Conservation (phyloP, 2,797 vertebrate genomes). For the Acipenser transmontanus region DNA sequence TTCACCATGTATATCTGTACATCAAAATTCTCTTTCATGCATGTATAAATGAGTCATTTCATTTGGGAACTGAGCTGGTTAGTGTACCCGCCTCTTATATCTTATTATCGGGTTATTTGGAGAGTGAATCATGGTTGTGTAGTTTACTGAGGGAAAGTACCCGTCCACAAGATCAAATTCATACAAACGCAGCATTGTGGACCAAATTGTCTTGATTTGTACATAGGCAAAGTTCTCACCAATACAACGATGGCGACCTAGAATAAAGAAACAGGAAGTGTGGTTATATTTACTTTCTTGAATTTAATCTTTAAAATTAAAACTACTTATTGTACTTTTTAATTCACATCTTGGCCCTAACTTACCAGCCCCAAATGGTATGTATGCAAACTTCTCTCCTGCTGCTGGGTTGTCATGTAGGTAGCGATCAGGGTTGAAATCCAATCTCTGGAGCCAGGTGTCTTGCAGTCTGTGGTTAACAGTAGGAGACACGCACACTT, state of each 20-base stretch:
- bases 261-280: neutral
- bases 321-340: neutral
- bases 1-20: too few relatives aligned
- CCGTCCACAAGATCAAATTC: conserved; percentile 83
- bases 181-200: conserved; percentile 81
- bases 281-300: too few relatives aligned
- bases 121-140: conserved; percentile 96
- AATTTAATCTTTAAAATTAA: neutral
- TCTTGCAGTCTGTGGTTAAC: conserved; percentile 90
- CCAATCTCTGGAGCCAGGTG: conserved; percentile 71
- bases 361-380: conserved; percentile 94
- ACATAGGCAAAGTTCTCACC: conserved; percentile 96
- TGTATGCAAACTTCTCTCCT: conserved; percentile 84
- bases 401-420: conserved; percentile 76
- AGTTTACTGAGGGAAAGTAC: conserved; percentile 90
- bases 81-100: conserved; percentile 72
- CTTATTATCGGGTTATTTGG: conserved; percentile 83
- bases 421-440: conserved; percentile 84
- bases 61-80: conserved; percentile 23
- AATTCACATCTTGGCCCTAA: neutral
- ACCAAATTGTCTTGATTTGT: conserved; percentile 98
- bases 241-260: conserved; percentile 94
- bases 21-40: too few relatives aligned
- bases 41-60: too few relatives aligned
- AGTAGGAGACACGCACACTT: conserved; percentile 94